A percentile compares a stretch with the other conserved stretches of the same genome.
phyloP scores from a whole-genome alignment of 2,113 vertebrate genomes.

The Engraulis encrasicolus region DNA sequence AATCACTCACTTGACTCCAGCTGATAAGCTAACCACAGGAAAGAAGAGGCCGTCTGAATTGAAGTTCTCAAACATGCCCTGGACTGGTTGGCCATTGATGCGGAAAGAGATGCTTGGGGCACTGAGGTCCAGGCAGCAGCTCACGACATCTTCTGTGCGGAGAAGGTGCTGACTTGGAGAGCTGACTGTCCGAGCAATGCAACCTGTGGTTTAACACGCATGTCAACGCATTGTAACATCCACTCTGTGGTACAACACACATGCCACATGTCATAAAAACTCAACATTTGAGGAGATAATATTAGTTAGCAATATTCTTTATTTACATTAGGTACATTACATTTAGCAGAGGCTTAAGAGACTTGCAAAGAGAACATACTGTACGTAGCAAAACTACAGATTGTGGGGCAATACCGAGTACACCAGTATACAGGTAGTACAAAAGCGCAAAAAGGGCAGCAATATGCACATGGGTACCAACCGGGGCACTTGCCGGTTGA shows the following conservation, averaged over 20 bases:
- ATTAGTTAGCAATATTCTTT: no score
- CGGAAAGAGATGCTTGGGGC: constrained; percentile 95
- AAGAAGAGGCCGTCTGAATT: constrained; percentile 95
- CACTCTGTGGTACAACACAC: constrained; percentile 2
- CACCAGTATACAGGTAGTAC: no score
- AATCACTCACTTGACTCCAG: constrained; percentile 89
- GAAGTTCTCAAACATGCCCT: constrained; percentile 99
- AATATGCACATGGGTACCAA: no score
- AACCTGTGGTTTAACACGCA: constrained; percentile 71
- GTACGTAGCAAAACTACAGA: no score
- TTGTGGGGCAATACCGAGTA: no score
- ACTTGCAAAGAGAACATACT: no score
- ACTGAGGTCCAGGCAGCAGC: constrained; percentile 94
- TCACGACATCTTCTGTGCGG: constrained; percentile 90
- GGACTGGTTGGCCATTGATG: constrained; percentile 95
- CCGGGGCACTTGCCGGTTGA: no score
- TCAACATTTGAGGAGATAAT: no score
- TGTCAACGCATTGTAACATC: no score
- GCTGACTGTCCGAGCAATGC: constrained; percentile 87
- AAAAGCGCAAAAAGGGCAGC: no score
- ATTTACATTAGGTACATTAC: no score
- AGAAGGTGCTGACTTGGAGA: constrained; percentile 92
- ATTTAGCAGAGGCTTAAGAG: no score
- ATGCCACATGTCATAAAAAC: not conserved
- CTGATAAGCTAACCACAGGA: constrained; percentile 93